A percentile compares a stretch with the other conserved stretches of the same genome.
Conservation (phyloP, 2,113 vertebrate genomes). For the Lepidiolamprologus cunningtoni region DNA sequence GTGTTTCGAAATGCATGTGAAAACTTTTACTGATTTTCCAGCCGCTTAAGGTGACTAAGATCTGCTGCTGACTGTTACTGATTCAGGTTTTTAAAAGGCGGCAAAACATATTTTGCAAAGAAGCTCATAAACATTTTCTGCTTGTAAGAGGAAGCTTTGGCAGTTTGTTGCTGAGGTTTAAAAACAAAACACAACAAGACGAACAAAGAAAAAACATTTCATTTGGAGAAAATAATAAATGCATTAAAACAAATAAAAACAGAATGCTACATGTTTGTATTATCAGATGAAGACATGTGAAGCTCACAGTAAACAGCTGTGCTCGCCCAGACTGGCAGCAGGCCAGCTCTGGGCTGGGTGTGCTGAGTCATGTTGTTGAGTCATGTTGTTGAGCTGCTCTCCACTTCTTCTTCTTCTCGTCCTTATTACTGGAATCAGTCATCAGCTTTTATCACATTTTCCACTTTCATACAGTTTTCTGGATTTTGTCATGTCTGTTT, state of each 20-base stretch:
- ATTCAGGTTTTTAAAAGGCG: neutral
- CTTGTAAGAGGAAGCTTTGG: neutral
- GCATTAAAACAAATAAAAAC: neutral
- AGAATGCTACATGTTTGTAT: neutral
- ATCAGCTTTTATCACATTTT: neutral
- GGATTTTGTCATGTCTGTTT: neutral
- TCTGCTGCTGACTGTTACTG: neutral
- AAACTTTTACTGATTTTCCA: neutral
- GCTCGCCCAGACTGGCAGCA: neutral
- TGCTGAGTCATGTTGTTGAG: conserved; percentile 29
- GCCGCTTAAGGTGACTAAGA: neutral
- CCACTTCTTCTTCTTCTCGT: neutral
- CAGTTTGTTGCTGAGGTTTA: neutral
- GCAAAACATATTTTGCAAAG: neutral
- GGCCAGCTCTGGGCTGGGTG: neutral
- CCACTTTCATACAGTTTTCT: neutral
- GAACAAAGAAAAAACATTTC: neutral
- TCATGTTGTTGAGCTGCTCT: conserved; percentile 9
- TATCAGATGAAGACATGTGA: neutral
- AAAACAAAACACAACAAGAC: neutral
- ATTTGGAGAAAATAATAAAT: neutral
- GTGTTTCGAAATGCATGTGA: neutral
- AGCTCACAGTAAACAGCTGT: neutral
- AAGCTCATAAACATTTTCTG: neutral
- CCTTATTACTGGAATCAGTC: neutral